These are phyloP conservation scores for Auanema sp. DNA, from an alignment of 2,888 invertebrate genomes.

Conservation along the genomic window DNA sequence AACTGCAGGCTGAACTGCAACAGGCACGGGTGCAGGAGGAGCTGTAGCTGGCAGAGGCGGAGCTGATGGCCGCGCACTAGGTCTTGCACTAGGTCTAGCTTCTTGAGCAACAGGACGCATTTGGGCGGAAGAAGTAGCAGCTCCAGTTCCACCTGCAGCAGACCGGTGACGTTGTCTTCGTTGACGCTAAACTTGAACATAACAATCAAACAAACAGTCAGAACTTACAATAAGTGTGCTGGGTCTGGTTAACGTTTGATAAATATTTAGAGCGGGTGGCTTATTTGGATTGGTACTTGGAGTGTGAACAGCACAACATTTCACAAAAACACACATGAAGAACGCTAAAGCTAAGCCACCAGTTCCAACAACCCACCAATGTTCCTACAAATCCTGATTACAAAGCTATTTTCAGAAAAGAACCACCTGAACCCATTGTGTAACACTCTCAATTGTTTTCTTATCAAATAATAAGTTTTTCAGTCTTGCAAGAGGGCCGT, in stretches of 20 bases:
- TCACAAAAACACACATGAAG: constrained; percentile 96
- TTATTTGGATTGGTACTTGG: constrained; percentile 98
- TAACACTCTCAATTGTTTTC: constrained; percentile 52
- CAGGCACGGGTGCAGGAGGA: constrained; percentile 18
- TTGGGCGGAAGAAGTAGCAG: background rate
- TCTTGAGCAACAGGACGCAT: constrained; percentile 15
- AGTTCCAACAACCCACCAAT: constrained; percentile 92
- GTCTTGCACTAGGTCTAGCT: constrained; percentile 22
- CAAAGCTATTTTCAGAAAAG: background rate
- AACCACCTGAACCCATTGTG: constrained; percentile 52
- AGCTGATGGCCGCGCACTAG: constrained; percentile 36
- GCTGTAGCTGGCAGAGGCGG: constrained; percentile 26
- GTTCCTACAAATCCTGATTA: constrained; percentile 70
- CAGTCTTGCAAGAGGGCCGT: constrained; percentile 91
- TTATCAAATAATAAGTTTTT: constrained; percentile 70
- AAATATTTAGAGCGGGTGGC: constrained; percentile 87
- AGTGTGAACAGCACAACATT: constrained; percentile 98
- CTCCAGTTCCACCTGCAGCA: constrained; percentile 28
- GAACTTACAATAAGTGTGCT: constrained; percentile 50
- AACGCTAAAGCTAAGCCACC: constrained; percentile 88
- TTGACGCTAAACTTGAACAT: constrained; percentile 27
- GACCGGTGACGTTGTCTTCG: constrained; percentile 41
- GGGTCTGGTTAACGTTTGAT: constrained; percentile 74
- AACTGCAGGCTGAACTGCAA: constrained; percentile 24
- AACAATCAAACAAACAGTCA: background rate